Conservation (phyloP, 2,797 vertebrate species). For the Fistularia tabacaria region DNA sequence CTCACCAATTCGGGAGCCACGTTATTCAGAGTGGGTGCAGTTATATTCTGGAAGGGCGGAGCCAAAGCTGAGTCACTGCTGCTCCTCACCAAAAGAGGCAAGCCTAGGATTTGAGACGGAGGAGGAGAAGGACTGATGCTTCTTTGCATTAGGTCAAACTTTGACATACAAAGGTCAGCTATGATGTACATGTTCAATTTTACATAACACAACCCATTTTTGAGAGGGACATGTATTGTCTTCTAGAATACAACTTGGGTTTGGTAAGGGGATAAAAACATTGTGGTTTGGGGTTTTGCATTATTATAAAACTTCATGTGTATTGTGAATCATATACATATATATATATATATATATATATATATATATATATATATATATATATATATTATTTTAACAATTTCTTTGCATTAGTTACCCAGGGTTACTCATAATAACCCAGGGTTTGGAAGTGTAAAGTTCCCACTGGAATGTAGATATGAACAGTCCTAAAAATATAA, state of each 20-base stretch:
- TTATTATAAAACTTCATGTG: too few relatives aligned
- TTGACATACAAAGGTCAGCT: not conserved
- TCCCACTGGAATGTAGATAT: too few relatives aligned
- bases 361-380: too few relatives aligned
- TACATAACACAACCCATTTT: not conserved
- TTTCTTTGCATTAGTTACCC: too few relatives aligned
- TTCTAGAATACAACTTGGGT: not conserved
- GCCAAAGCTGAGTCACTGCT: conserved; percentile 71
- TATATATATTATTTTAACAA: too few relatives aligned
- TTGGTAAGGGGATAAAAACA: not conserved
- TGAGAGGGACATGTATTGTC: not conserved
- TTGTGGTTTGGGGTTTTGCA: too few relatives aligned
- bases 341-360: too few relatives aligned
- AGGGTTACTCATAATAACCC: too few relatives aligned
- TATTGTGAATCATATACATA: too few relatives aligned
- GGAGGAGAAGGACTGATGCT: not conserved
- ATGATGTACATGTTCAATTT: too few relatives aligned
- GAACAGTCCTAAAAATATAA: too few relatives aligned
- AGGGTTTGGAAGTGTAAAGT: too few relatives aligned
- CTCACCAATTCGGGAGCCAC: conserved; percentile 74
- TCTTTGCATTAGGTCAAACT: not conserved
- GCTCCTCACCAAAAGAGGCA: conserved; percentile 73
- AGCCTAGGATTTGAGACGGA: conserved; percentile 50
- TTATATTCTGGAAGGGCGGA: conserved; percentile 22
- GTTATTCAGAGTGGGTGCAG: conserved; percentile 43